Base-by-base conservation (phyloP, 2,113 vertebrate species). In the Poecile atricapillus region DNA sequence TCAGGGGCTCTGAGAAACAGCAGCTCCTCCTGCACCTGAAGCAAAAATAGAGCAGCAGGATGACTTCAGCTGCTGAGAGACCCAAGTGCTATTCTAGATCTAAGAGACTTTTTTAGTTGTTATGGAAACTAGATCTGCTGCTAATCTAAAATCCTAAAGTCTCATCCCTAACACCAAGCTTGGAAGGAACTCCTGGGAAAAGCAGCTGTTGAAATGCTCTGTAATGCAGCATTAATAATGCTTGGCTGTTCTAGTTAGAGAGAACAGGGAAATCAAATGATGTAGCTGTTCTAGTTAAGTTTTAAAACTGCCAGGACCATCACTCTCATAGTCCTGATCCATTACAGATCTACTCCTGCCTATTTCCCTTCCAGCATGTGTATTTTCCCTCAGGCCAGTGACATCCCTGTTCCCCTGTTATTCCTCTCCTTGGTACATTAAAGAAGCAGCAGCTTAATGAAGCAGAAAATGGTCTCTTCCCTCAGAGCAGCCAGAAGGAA, bases 71-170 rank as follows among this genome's bases (percentile, higher is more conserved):
- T 87, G 85, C 79, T 43, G 79, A 21, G 63, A 91, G 67, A 76
- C 71, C 70, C 31, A 59, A 80, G 50, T 49, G 68, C 79, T 86
- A 21, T 39, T 85, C 63, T 30, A 53, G 39, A 50, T 53, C 59
- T 47, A 80, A 55, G 46, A 59, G 67, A 86, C 76, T 75, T 71
- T 69, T 92, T 41, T 44, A 74, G 96, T 95, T 95, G 94, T 90
- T 95, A 95, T 95, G 93, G 96, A 87, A 95, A 96, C 93, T n/a
- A 63, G 64, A 73, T 55, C 74, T 97, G 85, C 75, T 88, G 88
- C 91, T 75, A 52, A 67, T 73, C 60, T 89, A 35, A 89, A 90
- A 84, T 71, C 70, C 50, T 50, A 4, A 93, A 90, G 79, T 87
- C 59, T 89, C 43, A 20, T 87, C 55, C 89, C 58, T 43, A 25